Evolutionary conservation across 1,140 invertebrate genomes (phyloP).

Genomic region (Caerostris extrusa): DNA sequence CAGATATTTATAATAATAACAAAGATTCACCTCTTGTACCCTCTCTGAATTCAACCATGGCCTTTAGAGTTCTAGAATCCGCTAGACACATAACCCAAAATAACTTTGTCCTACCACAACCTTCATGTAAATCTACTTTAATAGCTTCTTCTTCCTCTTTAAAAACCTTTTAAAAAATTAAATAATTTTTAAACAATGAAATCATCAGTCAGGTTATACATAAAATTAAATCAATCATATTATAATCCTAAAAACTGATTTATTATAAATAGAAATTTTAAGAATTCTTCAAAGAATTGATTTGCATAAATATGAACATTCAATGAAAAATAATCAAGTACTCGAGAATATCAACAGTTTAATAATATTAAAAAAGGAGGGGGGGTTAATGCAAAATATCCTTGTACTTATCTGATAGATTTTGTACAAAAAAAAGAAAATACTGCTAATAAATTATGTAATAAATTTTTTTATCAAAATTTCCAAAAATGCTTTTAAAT

Average conservation of each 20-base stretch:
- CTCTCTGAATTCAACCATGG: slow-evolving; percentile 95
- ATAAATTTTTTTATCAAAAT: not conserved
- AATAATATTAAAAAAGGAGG: too few relatives aligned
- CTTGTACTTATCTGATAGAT: too few relatives aligned
- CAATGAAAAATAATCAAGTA: too few relatives aligned
- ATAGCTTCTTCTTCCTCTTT: slow-evolving; percentile 96
- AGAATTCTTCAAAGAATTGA: too few relatives aligned
- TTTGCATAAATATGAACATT: too few relatives aligned
- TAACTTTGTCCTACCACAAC: slow-evolving; percentile 95
- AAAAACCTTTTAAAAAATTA: slow-evolving; percentile 85
- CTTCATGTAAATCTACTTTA: slow-evolving; percentile 95
- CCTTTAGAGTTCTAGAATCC: slow-evolving; percentile 95
- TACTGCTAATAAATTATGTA: not conserved
- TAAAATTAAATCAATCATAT: too few relatives aligned
- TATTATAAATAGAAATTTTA: too few relatives aligned
- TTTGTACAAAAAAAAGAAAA: not conserved
- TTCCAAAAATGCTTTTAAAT: not conserved
- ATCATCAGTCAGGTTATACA: too few relatives aligned
- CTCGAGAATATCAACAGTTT: too few relatives aligned
- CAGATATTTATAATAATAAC: not conserved
- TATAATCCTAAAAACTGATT: too few relatives aligned
- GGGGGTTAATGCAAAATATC: too few relatives aligned
- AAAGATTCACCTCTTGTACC: slow-evolving; percentile 82
- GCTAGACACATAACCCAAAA: slow-evolving; percentile 97
- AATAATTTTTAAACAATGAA: not conserved